Evolutionary conservation across 2,113 vertebrate genomes (phyloP), one percentile per base, ranked within the genome.

Genomic region (Leptosomus discolor): DNA sequence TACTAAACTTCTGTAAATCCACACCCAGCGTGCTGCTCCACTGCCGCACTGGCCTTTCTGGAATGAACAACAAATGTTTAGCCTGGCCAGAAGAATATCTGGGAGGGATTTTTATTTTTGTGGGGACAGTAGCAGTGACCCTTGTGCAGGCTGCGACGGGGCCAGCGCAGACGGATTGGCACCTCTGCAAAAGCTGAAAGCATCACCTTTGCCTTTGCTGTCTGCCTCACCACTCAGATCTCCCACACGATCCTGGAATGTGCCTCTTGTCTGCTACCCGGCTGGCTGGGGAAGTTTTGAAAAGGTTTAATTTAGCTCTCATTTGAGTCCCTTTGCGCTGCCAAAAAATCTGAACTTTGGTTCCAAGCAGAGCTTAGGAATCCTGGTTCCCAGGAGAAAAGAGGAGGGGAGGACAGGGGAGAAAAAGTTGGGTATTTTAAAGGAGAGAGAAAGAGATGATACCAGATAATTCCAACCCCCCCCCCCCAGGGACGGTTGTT

Each of bases 241-340:
- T 96, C 97, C 94, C 96, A 92, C 95, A 76, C 24, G 48, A 88
- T 4, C 34, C 91, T 92, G 95, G 95, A 94, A 96, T 95, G 97
- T n/a, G 92, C 96, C 92, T 96, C 97, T 96, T 93, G 94, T 94
- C 94, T 97, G 89, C 97, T 94, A n/a, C 70, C 53, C 76, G 81
- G 36, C 94, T 88, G 88, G 76, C 94, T 76, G 34, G 87, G 85
- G 92, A 94, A 67, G 73, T 64, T 96, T 71, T 95, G 90, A 93
- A 94, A 96, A 95, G 91, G 80, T 96, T 96, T 91, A 94, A 95
- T 94, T 94, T 96, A 96, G 94, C 88, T 92, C 93, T 96, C 81
- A 74, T 92, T 95, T 88, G 85, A 93, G 92, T 85, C 84, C 53
- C 74, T 78, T 61, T 15, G 36, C 24, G 1, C 88, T 92, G 95